Evolutionary conservation across 1,140 invertebrate genomes (phyloP).

Genomic region (Diabrotica virgifera): DNA sequence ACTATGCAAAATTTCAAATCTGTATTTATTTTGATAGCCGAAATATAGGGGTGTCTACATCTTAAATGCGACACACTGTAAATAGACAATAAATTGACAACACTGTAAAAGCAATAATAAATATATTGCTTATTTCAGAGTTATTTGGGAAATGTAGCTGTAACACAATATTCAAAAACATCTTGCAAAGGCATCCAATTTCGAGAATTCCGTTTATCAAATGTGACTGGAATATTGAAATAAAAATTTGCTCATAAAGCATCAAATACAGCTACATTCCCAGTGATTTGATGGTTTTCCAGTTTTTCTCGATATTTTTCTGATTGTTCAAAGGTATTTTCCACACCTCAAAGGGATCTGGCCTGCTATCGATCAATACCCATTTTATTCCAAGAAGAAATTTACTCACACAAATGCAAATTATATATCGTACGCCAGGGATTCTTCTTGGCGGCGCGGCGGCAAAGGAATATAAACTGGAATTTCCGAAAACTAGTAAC

Average conservation of each 20-base stretch:
- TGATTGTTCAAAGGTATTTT: conserved; percentile 1
- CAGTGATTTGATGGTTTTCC: background rate
- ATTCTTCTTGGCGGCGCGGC: background rate
- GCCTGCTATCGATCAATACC: background rate
- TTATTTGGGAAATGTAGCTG: too few species aligned
- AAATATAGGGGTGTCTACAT: too few species aligned
- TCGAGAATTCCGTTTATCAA: too few species aligned
- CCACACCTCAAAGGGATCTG: conserved; percentile 1
- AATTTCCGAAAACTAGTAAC: background rate
- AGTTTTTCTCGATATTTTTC: conserved; percentile 1
- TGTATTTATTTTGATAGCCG: too few species aligned
- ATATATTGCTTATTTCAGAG: too few species aligned
- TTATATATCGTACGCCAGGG: background rate
- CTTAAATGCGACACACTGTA: too few species aligned
- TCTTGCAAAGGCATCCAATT: too few species aligned
- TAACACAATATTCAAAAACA: too few species aligned
- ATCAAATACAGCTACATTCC: background rate
- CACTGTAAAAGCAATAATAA: too few species aligned
- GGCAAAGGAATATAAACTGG: background rate
- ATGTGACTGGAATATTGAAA: background rate
- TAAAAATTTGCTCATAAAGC: background rate
- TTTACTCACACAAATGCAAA: background rate
- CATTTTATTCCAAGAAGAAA: conserved; percentile 1
- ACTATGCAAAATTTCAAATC: too few species aligned
- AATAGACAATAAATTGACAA: too few species aligned